Base-by-base conservation (phyloP, 2,888 invertebrate species). In the Drosophila quinaria region DNA sequence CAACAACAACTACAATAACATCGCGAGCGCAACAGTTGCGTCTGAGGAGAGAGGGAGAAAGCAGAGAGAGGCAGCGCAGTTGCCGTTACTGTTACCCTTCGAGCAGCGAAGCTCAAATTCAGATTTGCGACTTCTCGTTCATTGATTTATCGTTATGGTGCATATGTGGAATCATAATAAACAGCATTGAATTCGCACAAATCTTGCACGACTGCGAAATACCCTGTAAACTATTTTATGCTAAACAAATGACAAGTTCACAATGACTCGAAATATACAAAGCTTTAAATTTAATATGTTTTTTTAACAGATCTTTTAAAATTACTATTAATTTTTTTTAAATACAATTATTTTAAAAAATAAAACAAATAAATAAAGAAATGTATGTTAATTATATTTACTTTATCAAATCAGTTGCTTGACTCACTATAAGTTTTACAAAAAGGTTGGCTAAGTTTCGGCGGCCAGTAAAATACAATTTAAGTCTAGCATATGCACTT, bases 1-100 rank as follows among this genome's bases (percentile, higher is more conserved):
- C 52, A 74, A 63, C 25, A 59, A 72, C 52, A 72, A 54, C 52
- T 69, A 54, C 15, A 68, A 58, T 31, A 70, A 59, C 66, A 78
- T 41, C 22, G 50, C 44, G 69, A 70, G 71, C 73, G 86, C 81
- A 87, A 84, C 89, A 78, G 87, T 87, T 86, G 89, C 59, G 58
- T 61, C 52, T 67, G 35, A 58, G 70, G 71, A 70, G 70, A 65
- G 55, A 73, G 52, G 25, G 60, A 67, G 55, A 76, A 52, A 58
- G 29, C 4, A 2, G 46, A 11, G 56, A 19, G 22, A 37, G 54
- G 15, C 65, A 65, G 69, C 63, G 60, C 81, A 70, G 66, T 74
- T 65, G 25, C 22, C 72, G 46, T 37, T n/a, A n/a, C 37, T n/a
- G n/a, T 60, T 61, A 77, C 73, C 67, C 59, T 67, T 60, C 29